Conservation (phyloP, 2,113 vertebrate genomes). For the Heterocephalus glaber region DNA sequence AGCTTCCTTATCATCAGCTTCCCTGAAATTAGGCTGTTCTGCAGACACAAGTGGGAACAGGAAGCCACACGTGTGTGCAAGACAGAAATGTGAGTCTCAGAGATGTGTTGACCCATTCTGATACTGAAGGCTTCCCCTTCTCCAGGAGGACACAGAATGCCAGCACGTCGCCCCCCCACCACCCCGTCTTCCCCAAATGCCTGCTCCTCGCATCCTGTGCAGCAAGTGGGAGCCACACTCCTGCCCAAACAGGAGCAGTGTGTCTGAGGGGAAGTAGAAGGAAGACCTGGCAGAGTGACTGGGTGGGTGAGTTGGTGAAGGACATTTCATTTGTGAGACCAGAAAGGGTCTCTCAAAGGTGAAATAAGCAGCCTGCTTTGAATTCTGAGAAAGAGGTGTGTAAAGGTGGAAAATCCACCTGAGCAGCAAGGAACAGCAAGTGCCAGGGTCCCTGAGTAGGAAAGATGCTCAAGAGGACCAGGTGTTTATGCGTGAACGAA, state of each 20-base stretch:
- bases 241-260: accelerated
- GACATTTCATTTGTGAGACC: not conserved
- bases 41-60: not conserved
- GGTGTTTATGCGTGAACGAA: accelerated
- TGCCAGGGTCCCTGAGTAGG: too few species aligned
- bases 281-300: not conserved
- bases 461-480: not conserved
- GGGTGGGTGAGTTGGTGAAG: not conserved
- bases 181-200: not conserved
- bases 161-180: not conserved
- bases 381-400: not conserved
- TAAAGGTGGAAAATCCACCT: too few species aligned
- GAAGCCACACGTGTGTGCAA: accelerated
- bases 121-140: not conserved
- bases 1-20: not conserved
- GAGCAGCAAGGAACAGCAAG: not conserved
- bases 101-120: not conserved
- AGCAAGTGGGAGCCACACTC: accelerated
- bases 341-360: not conserved
- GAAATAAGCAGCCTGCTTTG: too few species aligned
- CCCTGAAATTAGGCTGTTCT: not conserved
- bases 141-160: not conserved
- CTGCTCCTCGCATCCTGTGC: accelerated
- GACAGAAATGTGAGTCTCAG: accelerated
- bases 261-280: not conserved